Conservation (phyloP, 2,888 invertebrate genomes). For the Timema podura region DNA sequence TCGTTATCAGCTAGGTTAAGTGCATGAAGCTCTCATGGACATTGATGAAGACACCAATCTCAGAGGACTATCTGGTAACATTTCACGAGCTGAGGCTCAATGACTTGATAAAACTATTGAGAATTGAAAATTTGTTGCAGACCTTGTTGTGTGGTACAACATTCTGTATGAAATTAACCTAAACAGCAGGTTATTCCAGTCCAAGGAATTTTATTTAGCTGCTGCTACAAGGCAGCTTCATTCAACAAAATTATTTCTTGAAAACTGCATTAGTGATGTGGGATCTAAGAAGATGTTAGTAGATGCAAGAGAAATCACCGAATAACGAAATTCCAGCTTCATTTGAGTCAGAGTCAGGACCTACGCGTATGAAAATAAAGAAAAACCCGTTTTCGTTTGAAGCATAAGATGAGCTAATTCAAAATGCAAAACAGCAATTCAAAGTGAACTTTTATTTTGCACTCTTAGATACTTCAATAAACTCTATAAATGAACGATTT, state of each 20-base stretch:
- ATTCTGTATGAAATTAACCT: conserved; percentile 8
- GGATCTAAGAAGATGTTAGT: not conserved
- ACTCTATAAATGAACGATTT: conserved; percentile 8
- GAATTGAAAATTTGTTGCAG: not conserved
- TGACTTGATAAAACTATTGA: not conserved
- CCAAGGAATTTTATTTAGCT: not conserved
- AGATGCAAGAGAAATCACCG: not conserved
- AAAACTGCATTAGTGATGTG: not conserved
- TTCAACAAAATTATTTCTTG: not conserved
- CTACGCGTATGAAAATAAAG: not conserved
- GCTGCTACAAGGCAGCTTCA: not conserved
- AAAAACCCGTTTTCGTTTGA: not conserved
- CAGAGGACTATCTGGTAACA: not conserved
- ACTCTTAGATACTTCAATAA: not conserved
- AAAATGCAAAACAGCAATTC: not conserved
- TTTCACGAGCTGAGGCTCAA: conserved; percentile 3
- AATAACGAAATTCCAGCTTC: not conserved
- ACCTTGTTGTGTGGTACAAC: not conserved
- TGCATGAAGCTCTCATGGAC: not conserved
- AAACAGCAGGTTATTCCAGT: conserved; percentile 12
- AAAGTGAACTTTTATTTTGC: conserved; percentile 11
- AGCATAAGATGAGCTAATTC: conserved; percentile 6
- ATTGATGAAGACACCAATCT: not conserved
- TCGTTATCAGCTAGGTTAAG: not conserved
- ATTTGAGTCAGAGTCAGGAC: not conserved